phyloP scores from a whole-genome alignment of 2,888 invertebrate genomes.

The Gymnosoma rotundatum region DNA sequence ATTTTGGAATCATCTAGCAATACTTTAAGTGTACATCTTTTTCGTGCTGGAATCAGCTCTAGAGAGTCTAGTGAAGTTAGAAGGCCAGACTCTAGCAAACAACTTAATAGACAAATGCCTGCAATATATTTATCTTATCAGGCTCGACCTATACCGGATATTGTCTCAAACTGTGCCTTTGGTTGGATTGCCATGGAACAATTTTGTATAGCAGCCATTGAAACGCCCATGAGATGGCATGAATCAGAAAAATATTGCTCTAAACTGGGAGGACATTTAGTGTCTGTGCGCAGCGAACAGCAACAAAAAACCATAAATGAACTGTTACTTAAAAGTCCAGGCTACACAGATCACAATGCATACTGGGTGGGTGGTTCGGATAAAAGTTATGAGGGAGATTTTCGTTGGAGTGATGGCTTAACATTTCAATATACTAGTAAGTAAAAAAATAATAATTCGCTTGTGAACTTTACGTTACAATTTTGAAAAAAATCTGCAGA shows the following conservation, averaged over 20 bases:
- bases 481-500: slow-evolving; percentile 83
- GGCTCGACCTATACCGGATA: slow-evolving; percentile 85
- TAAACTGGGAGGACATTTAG: slow-evolving; percentile 86
- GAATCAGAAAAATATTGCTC: slow-evolving; percentile 87
- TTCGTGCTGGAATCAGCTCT: slow-evolving; percentile 56
- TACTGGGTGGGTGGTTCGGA: slow-evolving; percentile 93
- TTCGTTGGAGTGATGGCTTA: slow-evolving; percentile 90
- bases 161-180: slow-evolving; percentile 87
- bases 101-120: slow-evolving; percentile 77
- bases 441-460: slow-evolving; percentile 74
- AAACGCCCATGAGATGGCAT: slow-evolving; percentile 85
- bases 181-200: slow-evolving; percentile 88
- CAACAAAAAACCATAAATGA: slow-evolving; percentile 86
- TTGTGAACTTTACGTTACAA: neutral
- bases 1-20: slow-evolving; percentile 76
- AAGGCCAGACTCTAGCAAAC: neutral
- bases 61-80: neutral
- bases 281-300: slow-evolving; percentile 85
- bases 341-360: slow-evolving; percentile 86
- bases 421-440: slow-evolving; percentile 90
- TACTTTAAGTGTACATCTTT: slow-evolving; percentile 75
- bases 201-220: slow-evolving; percentile 86
- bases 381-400: slow-evolving; percentile 89
- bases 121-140: slow-evolving; percentile 86
- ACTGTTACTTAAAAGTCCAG: slow-evolving; percentile 86